Evolutionary conservation across 92 coral and sea anemone species (phyloP), one percentile per base, ranked within the genome.

Genomic region (Chrysogorgia sp.): DNA sequence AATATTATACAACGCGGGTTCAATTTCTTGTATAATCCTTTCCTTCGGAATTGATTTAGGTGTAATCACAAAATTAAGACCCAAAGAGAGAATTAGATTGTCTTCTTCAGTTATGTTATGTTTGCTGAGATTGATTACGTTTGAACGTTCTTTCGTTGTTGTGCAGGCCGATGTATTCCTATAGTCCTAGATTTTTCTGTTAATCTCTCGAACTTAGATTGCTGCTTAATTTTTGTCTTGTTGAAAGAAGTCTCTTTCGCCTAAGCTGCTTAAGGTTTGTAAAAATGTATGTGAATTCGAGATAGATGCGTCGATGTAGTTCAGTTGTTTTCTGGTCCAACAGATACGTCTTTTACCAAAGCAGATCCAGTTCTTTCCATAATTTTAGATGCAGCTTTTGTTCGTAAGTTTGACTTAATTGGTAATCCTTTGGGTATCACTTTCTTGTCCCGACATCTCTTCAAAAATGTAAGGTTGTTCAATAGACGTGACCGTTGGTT

Each of bases 11-110:
- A 66, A n/a, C 19, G 74, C 55, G 7, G 67, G 67, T 60, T 60
- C 67, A 20, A 35, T 66, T 66, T 66, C 25, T 40, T 66, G 74
- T 9, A 66, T 40, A 10, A 59, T 59, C 25, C 25, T 34, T 33
- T 14, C 65, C 8, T 59, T 26, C 0, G 65, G 37, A 2, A 59
- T 26, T 14, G 12, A 59, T n/a, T 26, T 15, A 6, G 65, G 65
- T 10, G 32, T 14, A 22, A 59, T 33, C 12, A 34, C 65, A 8
- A 59, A 66, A 40, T 66, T 66, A 34, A 66, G 74, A 7, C 74
- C 55, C 15, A 66, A 40, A 7, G 53, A 6, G 2, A 6, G 10
- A 15, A 47, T 15, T 7, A 12, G 53, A 7, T 47, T 47, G 7
- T 47, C 53, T 2, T 47, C 53, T 47, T 6, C 53, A 47, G 10